These are phyloP conservation scores for Leptopilina myrica DNA, from an alignment of 2,888 invertebrate species.

Conservation along the genomic window DNA sequence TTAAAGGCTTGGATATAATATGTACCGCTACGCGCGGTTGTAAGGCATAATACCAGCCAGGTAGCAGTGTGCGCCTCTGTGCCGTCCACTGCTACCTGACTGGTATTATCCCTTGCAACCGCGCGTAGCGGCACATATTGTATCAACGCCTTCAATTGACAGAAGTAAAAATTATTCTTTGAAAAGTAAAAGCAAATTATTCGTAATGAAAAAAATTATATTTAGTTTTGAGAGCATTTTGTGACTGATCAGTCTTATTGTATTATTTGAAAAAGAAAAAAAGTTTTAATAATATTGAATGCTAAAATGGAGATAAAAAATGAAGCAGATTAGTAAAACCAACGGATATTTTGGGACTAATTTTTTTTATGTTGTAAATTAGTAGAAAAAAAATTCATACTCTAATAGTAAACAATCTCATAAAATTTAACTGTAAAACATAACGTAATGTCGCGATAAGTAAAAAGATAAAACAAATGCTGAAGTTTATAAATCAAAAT, in stretches of 20 bases:
- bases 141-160: not conserved
- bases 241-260: slow-evolving; percentile 37
- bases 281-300: slow-evolving; percentile 1
- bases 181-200: slow-evolving; percentile 16
- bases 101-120: too few species aligned
- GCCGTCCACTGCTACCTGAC: too few species aligned
- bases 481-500: not conserved
- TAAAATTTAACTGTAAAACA: not conserved
- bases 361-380: not conserved
- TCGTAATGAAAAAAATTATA: not conserved
- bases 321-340: slow-evolving; percentile 31
- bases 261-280: slow-evolving; percentile 13
- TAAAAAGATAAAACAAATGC: slow-evolving; percentile 8
- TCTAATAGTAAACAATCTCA: too few species aligned
- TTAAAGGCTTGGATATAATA: too few species aligned
- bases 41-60: too few species aligned
- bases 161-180: slow-evolving; percentile 3
- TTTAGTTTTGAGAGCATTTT: slow-evolving; percentile 25
- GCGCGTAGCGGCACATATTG: too few species aligned
- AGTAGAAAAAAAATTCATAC: not conserved
- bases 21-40: too few species aligned
- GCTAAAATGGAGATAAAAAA: slow-evolving; percentile 31
- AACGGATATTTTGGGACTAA: not conserved
- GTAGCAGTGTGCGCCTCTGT: too few species aligned
- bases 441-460: not conserved